phyloP scores from a whole-genome alignment of 1,140 invertebrate species.

The Drosophila novamexicana region DNA sequence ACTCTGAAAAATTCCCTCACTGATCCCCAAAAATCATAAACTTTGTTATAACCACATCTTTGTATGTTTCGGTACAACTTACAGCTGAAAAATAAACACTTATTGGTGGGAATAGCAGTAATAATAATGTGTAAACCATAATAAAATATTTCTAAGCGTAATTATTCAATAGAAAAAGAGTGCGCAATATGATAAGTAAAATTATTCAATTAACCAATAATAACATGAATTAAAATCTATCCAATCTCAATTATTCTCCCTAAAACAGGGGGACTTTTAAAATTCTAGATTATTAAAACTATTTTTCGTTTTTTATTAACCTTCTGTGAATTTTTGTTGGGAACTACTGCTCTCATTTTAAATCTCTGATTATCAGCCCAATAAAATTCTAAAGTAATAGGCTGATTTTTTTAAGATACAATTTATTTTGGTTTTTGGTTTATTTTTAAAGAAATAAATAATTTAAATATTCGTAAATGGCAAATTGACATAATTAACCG shows the following conservation, averaged over 20 bases:
- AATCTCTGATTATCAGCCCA: neutral
- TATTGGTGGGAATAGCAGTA: constrained; percentile 48
- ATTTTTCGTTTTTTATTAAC: neutral
- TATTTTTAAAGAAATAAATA: constrained; percentile 1
- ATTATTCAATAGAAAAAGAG: constrained; percentile 64
- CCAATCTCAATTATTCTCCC: neutral
- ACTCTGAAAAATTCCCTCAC: constrained; percentile 25
- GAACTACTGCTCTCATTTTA: neutral
- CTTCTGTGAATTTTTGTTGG: neutral
- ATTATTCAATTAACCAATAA: constrained; percentile 79
- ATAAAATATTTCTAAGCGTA: constrained; percentile 60
- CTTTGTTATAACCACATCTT: constrained; percentile 24
- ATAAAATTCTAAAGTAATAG: neutral
- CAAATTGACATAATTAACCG: constrained; percentile 40
- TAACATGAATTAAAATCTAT: constrained; percentile 32
- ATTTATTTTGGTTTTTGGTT: neutral
- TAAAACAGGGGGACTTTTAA: neutral
- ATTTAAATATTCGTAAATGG: constrained; percentile 3
- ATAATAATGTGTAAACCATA: constrained; percentile 57
- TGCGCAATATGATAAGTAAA: constrained; percentile 64
- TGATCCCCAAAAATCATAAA: constrained; percentile 34
- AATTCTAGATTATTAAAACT: neutral
- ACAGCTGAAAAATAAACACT: constrained; percentile 34
- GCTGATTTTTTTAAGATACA: neutral
- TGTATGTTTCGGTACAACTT: constrained; percentile 55